Evolutionary conservation across 2,113 vertebrate genomes (phyloP).

Genomic region (Loxodonta africana): DNA sequence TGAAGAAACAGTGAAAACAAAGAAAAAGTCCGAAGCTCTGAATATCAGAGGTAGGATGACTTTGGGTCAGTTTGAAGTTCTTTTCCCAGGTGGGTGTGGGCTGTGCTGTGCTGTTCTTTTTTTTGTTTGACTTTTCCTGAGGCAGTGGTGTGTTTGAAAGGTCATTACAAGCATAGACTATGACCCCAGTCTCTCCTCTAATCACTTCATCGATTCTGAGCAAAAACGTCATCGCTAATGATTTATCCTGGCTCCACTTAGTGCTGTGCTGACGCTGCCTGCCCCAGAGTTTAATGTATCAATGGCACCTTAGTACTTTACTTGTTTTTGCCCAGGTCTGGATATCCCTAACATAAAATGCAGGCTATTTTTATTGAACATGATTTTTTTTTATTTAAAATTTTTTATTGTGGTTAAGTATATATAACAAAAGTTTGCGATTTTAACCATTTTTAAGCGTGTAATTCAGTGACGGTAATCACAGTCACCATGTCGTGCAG

Average conservation of each 20-base stretch:
- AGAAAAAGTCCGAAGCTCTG: slow-evolving; percentile 89
- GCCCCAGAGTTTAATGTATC: rapidly evolving
- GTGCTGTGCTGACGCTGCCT: too few relatives aligned
- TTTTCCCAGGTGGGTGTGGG: rapidly evolving
- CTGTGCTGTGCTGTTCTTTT: rapidly evolving
- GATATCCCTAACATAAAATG: not conserved
- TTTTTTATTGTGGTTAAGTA: not conserved
- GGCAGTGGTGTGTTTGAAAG: not conserved
- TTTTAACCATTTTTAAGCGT: not conserved
- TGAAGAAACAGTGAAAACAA: slow-evolving; percentile 80
- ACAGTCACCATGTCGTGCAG: not conserved
- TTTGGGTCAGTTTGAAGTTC: rapidly evolving
- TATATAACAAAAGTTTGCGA: not conserved
- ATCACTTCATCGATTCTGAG: slow-evolving; percentile 8
- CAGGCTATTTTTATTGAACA: not conserved
- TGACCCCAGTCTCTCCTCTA: slow-evolving; percentile 68
- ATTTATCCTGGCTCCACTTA: slow-evolving; percentile 23
- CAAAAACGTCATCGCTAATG: slow-evolving; percentile 27
- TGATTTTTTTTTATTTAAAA: not conserved
- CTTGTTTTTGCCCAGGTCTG: rapidly evolving
- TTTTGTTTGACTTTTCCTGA: not conserved
- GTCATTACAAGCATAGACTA: not conserved
- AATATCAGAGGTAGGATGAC: slow-evolving; percentile 92
- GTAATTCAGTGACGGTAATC: not conserved
- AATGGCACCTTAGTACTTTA: not conserved